Percentiles rank a stretch among this genome's conserved stretches.
phyloP scores from a whole-genome alignment of 2,113 vertebrate species.

The Atractosteus spatula region DNA sequence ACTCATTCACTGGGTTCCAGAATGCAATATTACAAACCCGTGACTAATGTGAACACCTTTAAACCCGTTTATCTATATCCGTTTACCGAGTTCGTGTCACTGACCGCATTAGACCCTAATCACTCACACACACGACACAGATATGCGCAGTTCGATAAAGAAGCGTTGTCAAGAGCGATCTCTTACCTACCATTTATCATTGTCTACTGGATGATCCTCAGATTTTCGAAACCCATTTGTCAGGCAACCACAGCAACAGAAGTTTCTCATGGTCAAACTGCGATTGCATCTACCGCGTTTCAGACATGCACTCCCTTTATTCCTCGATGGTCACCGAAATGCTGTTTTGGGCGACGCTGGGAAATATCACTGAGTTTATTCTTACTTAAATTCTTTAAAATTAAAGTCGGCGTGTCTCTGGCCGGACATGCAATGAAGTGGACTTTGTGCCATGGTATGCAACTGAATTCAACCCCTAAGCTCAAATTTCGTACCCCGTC shows the following conservation, averaged over 20 bases:
- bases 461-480: slow-evolving; percentile 25
- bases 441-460: slow-evolving; percentile 38
- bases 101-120: too few relatives aligned
- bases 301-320: slow-evolving; percentile 12
- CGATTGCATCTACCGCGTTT: slow-evolving; percentile 1
- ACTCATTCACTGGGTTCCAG: too few relatives aligned
- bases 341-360: background rate
- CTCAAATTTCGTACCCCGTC: slow-evolving; percentile 52
- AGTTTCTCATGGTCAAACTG: slow-evolving; percentile 7
- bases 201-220: slow-evolving; percentile 46
- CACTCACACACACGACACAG: too few relatives aligned
- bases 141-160: too few relatives aligned
- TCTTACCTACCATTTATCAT: slow-evolving; percentile 65
- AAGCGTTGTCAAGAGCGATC: too few relatives aligned
- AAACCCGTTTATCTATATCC: too few relatives aligned
- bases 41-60: too few relatives aligned
- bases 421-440: slow-evolving; percentile 29
- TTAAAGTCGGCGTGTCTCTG: slow-evolving; percentile 16
- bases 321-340: slow-evolving; percentile 7
- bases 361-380: background rate
- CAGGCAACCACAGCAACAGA: slow-evolving; percentile 18
- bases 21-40: too few relatives aligned
- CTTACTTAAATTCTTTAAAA: slow-evolving; percentile 13
- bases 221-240: slow-evolving; percentile 39
- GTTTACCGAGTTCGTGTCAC: too few relatives aligned